Conservation (phyloP, 2,888 invertebrate species). For the Horisme vitalbata region DNA sequence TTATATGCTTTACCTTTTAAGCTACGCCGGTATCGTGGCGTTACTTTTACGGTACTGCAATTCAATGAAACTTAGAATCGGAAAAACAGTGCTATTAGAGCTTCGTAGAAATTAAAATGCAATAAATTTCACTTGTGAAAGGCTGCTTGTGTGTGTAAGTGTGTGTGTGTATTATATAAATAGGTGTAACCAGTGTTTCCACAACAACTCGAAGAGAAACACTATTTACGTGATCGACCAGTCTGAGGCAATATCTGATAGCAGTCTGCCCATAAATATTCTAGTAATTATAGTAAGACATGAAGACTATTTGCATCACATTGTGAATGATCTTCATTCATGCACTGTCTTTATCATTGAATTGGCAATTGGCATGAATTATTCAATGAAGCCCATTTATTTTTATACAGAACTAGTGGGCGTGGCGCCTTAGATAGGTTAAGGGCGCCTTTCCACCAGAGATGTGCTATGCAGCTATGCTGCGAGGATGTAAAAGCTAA, state of each 20-base stretch:
- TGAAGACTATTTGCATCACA: slow-evolving; percentile 24
- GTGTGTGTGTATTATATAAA: too few relatives aligned
- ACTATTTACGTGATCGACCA: slow-evolving; percentile 16
- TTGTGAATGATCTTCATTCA: slow-evolving; percentile 23
- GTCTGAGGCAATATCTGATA: slow-evolving; percentile 15
- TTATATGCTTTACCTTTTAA: too few relatives aligned
- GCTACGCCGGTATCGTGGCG: too few relatives aligned
- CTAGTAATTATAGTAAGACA: slow-evolving; percentile 19
- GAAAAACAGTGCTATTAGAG: slow-evolving; percentile 1
- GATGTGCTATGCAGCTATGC: too few relatives aligned
- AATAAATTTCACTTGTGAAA: slow-evolving; percentile 16
- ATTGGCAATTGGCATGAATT: too few relatives aligned
- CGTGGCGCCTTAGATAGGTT: too few relatives aligned
- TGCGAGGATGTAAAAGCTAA: too few relatives aligned
- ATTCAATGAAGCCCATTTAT: too few relatives aligned
- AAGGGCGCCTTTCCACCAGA: too few relatives aligned
- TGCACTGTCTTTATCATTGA: slow-evolving; percentile 4
- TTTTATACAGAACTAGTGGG: too few relatives aligned
- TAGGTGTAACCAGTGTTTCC: slow-evolving; percentile 22
- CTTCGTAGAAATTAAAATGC: slow-evolving; percentile 10
- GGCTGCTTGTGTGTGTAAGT: slow-evolving; percentile 11
- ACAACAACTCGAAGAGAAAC: slow-evolving; percentile 22
- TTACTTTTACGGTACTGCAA: too few relatives aligned
- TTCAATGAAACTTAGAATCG: neutral
- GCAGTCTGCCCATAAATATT: slow-evolving; percentile 19